Evolutionary conservation across 1,140 invertebrate genomes (phyloP).

Genomic region (Heterodera carotae): DNA sequence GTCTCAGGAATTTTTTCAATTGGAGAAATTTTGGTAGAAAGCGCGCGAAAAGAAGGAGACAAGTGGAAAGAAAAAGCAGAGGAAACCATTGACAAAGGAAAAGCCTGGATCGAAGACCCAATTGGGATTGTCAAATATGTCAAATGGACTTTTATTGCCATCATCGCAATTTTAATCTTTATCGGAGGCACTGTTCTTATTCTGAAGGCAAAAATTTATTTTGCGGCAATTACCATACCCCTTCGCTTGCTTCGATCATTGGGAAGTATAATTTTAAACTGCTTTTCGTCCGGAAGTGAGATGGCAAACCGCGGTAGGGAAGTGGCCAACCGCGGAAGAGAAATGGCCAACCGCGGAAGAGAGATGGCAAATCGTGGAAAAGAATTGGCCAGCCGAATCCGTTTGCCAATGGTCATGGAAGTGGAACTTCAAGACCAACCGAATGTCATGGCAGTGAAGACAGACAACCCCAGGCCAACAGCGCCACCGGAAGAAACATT

Average conservation of each 20-base stretch:
- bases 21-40: background rate
- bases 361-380: background rate
- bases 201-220: background rate
- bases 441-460: background rate
- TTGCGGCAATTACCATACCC: no score
- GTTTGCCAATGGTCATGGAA: background rate
- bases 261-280: background rate
- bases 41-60: background rate
- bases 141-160: background rate
- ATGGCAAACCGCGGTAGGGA: background rate
- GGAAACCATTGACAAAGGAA: conserved; percentile 1
- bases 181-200: background rate
- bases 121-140: background rate
- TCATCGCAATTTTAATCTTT: background rate
- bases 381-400: background rate
- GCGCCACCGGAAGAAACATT: background rate
- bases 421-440: conserved; percentile 4
- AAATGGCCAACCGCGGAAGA: background rate
- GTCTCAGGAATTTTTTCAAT: background rate
- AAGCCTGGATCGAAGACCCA: background rate
- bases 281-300: no score
- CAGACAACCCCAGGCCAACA: background rate
- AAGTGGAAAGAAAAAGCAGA: background rate
- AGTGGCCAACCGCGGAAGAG: background rate
- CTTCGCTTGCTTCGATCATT: background rate